A percentile compares a stretch with the other conserved stretches of the same genome.
Conservation (phyloP, 2,113 vertebrate genomes). For the Callipepla californica region DNA sequence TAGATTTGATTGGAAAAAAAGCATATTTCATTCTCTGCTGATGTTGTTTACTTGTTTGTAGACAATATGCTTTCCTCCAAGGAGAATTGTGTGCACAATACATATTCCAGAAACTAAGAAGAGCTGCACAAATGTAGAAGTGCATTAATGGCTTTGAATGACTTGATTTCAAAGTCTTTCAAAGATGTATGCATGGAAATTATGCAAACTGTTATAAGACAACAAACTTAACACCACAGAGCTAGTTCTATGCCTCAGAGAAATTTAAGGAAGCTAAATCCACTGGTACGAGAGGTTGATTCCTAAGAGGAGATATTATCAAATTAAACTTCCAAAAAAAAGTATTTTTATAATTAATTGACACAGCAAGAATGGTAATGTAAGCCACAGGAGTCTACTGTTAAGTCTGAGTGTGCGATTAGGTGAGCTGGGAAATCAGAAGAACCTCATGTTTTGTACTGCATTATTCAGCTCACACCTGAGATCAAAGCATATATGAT, state of each 20-base stretch:
- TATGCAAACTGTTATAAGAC: not conserved
- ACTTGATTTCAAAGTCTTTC: not conserved
- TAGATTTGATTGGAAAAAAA: constrained; percentile 35
- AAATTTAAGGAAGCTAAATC: not conserved
- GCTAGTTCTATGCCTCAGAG: not conserved
- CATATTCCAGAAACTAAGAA: not conserved
- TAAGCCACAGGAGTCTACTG: not conserved
- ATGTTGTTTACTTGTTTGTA: not conserved
- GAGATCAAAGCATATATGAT: not conserved
- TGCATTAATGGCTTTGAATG: not conserved
- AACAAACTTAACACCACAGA: not conserved
- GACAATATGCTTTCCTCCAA: not conserved
- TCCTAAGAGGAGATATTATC: not conserved
- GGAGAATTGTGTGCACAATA: not conserved
- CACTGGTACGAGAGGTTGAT: not conserved
- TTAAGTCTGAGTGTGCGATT: not conserved
- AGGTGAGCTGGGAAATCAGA: not conserved
- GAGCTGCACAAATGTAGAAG: not conserved
- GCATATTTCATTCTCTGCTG: not conserved
- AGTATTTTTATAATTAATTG: not conserved
- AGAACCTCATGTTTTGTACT: not conserved
- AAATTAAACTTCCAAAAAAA: not conserved
- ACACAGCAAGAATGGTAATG: not conserved
- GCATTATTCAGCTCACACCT: not conserved
- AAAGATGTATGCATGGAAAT: not conserved